A percentile compares a stretch with the other conserved stretches of the same genome.
phyloP scores from a whole-genome alignment of 2,888 invertebrate species.

The Himalopsyche japonica region DNA sequence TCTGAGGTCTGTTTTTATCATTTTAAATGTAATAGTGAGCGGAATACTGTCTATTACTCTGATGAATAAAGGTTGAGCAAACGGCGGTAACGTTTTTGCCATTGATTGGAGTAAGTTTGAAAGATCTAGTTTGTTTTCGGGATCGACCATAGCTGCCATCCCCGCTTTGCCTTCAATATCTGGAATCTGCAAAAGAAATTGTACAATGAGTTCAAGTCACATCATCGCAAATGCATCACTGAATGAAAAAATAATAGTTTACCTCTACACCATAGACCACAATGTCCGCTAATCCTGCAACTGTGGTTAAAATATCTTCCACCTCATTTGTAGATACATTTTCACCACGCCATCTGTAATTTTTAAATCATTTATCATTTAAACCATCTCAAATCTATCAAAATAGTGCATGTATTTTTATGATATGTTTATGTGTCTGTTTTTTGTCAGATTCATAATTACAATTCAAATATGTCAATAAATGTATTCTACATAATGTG shows the following conservation, averaged over 20 bases:
- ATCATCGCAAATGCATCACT: neutral
- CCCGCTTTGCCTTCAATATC: constrained; percentile 86
- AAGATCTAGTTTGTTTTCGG: constrained; percentile 66
- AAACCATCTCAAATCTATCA: too few species aligned
- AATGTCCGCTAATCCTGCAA: constrained; percentile 76
- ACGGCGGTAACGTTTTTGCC: constrained; percentile 72
- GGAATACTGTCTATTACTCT: constrained; percentile 77
- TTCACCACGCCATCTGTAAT: constrained; percentile 87
- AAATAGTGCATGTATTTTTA: too few species aligned
- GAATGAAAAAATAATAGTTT: constrained; percentile 42
- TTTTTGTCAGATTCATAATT: too few species aligned
- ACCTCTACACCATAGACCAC: constrained; percentile 92
- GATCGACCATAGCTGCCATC: constrained; percentile 89
- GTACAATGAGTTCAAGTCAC: too few species aligned
- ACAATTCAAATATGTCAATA: too few species aligned
- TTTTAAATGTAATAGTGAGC: constrained; percentile 85
- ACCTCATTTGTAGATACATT: constrained; percentile 97
- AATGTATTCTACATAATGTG: too few species aligned
- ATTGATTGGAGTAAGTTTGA: constrained; percentile 52
- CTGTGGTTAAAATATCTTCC: constrained; percentile 84
- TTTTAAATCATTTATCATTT: too few species aligned
- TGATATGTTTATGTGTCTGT: too few species aligned
- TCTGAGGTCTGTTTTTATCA: constrained; percentile 87
- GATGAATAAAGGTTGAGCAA: constrained; percentile 87
- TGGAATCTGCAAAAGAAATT: constrained; percentile 63